Evolutionary conservation across 2,888 invertebrate species (phyloP).

Genomic region (Gonocerus acuteangulatus): DNA sequence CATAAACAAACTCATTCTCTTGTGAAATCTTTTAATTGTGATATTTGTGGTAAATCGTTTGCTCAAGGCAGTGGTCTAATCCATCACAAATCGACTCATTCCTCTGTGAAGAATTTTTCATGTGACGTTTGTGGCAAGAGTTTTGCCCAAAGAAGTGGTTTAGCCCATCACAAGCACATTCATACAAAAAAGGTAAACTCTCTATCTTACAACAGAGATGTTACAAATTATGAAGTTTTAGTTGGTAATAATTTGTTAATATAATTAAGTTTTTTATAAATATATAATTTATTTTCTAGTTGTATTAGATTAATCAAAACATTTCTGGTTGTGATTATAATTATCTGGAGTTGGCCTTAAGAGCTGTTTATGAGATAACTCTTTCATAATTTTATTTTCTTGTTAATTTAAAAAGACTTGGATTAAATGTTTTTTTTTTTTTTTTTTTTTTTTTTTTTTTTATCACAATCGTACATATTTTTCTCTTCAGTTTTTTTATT

Average conservation of each 20-base stretch:
- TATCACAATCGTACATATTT: no score
- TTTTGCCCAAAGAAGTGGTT: constrained; percentile 27
- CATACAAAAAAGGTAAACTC: constrained; percentile 21
- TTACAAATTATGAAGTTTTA: not conserved
- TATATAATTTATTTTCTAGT: no score
- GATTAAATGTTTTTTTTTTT: no score
- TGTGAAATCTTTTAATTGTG: constrained; percentile 24
- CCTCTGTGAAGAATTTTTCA: constrained; percentile 21
- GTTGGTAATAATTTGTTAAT: not conserved
- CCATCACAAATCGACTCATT: constrained; percentile 29
- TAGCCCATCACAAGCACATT: constrained; percentile 27
- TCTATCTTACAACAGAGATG: not conserved
- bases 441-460: no score
- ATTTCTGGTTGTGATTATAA: no score
- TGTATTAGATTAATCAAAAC: no score
- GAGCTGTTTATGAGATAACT: no score
- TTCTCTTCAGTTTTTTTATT: no score
- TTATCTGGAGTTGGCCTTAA: no score
- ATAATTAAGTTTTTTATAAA: not conserved
- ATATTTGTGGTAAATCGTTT: constrained; percentile 27
- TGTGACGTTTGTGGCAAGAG: constrained; percentile 24
- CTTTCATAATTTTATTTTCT: no score
- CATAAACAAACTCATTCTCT: constrained; percentile 29
- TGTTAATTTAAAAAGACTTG: no score
- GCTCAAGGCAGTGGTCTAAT: constrained; percentile 27